Conservation (phyloP, 1,140 invertebrate genomes). For the Calliphora vicina region DNA sequence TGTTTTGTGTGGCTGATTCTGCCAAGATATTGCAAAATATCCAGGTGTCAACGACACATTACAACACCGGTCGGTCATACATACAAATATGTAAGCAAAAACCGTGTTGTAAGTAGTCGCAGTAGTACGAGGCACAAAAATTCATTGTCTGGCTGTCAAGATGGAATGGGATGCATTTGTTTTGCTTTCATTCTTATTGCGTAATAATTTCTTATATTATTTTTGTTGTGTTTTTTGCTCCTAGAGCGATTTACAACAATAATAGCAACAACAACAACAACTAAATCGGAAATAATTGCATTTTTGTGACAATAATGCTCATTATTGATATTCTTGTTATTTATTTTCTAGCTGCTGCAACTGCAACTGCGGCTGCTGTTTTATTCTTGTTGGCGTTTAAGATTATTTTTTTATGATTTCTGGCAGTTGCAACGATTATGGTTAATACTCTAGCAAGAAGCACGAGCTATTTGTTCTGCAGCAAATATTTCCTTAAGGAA, state of each 20-base stretch:
- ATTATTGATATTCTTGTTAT: not conserved
- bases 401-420: not conserved
- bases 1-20: slow-evolving; percentile 15
- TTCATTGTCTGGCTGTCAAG: not conserved
- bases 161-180: slow-evolving; percentile 20
- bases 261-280: no score
- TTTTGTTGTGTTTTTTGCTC: not conserved
- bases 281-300: not conserved
- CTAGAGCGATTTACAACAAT: not conserved
- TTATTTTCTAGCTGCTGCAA: no score
- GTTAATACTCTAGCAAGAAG: not conserved
- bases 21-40: slow-evolving; percentile 32
- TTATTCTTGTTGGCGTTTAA: not conserved
- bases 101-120: not conserved
- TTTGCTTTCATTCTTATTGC: slow-evolving; percentile 26
- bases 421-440: not conserved
- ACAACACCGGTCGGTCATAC: slow-evolving; percentile 26
- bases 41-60: slow-evolving; percentile 26
- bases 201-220: slow-evolving; percentile 20
- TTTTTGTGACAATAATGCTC: not conserved
- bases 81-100: not conserved
- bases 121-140: not conserved
- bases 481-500: not conserved
- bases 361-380: not conserved
- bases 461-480: not conserved